These are phyloP conservation scores for Anaspis maculata DNA, from an alignment of 2,888 invertebrate genomes.

Conservation along the genomic window DNA sequence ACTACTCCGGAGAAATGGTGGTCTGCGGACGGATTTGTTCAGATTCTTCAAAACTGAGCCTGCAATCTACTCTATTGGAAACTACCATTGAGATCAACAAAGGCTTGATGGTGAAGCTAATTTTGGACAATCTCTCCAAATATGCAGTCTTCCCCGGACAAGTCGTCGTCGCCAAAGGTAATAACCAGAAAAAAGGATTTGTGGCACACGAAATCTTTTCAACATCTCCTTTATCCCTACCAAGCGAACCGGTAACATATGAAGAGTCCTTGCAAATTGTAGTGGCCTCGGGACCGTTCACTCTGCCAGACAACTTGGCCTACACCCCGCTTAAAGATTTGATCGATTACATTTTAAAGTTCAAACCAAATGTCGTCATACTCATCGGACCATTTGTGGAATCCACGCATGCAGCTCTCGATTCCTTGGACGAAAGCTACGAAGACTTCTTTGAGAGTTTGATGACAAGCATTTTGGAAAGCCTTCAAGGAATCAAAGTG, in stretches of 20 bases:
- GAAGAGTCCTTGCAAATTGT: slow-evolving; percentile 56
- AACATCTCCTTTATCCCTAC: background rate
- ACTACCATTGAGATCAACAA: slow-evolving; percentile 51
- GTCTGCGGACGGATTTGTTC: slow-evolving; percentile 66
- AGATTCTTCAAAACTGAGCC: slow-evolving; percentile 64
- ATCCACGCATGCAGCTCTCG: slow-evolving; percentile 54
- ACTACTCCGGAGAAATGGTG: slow-evolving; percentile 19
- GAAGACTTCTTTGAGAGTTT: slow-evolving; percentile 67
- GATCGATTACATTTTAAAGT: slow-evolving; percentile 53
- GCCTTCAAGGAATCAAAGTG: slow-evolving; percentile 42
- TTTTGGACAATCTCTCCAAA: slow-evolving; percentile 46
- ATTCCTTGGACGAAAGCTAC: slow-evolving; percentile 55
- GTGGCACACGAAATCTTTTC: slow-evolving; percentile 3
- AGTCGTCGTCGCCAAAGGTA: slow-evolving; percentile 65
- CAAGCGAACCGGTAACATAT: background rate
- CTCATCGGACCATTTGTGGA: slow-evolving; percentile 83
- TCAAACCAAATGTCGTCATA: slow-evolving; percentile 71
- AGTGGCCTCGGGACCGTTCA: slow-evolving; percentile 78
- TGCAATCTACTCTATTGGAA: slow-evolving; percentile 61
- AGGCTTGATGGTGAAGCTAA: slow-evolving; percentile 36
- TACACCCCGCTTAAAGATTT: slow-evolving; percentile 80
- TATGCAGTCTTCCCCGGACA: slow-evolving; percentile 75
- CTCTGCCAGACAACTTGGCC: slow-evolving; percentile 62
- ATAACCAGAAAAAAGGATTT: slow-evolving; percentile 58
- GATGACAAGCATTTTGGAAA: slow-evolving; percentile 51